Evolutionary conservation across 2,888 invertebrate species (phyloP), one percentile per base, ranked within the genome.

Genomic region (Andrena fulva): DNA sequence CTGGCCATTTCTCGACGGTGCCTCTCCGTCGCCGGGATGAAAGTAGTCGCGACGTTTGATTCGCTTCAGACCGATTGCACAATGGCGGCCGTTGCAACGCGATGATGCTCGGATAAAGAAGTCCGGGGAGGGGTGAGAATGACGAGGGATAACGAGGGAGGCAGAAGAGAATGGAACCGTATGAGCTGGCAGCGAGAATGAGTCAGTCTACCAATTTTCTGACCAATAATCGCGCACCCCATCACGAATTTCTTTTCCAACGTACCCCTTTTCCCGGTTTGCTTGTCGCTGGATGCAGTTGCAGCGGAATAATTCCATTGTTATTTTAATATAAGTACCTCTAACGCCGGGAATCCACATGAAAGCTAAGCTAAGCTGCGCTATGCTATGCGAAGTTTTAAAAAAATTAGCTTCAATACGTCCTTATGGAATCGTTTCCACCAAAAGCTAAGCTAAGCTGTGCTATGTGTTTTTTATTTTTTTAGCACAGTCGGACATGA

Each of bases 131-230:
- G 85, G 86, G 79, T 85, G 80, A 72, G 77, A 82, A 80, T 77
- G 72, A 83, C 84, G 80, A 73, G 77, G 77, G 79, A 86, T 82
- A 82, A 84, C 84, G 84, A 84, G 85, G 77, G 75, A 69, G 77
- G 20, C 33, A 27, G 74, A 42, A 69, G 52, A 70, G 71, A 74
- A 77, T 64, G 72, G 82, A 62, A 69, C 56, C 16, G 75, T 72
- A 80, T 85, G 85, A 86, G 82, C 85, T 85, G 81, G 80, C 82
- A 71, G 54, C 69, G 84, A 80, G 80, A 72, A 80, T 86, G 87
- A 87, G 79, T 85, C 86, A 86, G 85, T 83, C 78, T 10, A 74
- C 78, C 80, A 85, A 85, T 83, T 78, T 86, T 83, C 62, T 79
- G 50, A 80, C 50, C 75, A 80, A 86, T 80, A 80, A 80, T 60